These are phyloP conservation scores for Eurypyga helias DNA, from an alignment of 2,113 vertebrate species.

Conservation along the genomic window DNA sequence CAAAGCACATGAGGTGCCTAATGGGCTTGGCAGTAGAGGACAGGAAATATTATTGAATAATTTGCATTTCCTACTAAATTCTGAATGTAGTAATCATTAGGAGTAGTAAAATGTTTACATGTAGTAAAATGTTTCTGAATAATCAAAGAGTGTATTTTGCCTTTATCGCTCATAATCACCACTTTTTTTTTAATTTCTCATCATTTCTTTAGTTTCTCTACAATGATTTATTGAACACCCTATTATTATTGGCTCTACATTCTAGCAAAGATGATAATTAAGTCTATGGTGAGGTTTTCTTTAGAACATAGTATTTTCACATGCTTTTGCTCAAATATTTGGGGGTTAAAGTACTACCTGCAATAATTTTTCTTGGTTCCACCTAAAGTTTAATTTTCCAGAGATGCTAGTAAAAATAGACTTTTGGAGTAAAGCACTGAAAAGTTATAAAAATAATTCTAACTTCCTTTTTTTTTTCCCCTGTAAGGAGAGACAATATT, in stretches of 20 bases:
- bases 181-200: not conserved
- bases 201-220: not conserved
- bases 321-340: not conserved
- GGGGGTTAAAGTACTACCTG: not conserved
- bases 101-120: not conserved
- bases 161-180: not conserved
- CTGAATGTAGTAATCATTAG: not conserved
- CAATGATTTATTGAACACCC: not conserved
- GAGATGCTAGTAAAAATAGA: not conserved
- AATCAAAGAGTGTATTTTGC: slow-evolving; percentile 19
- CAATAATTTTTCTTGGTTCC: not conserved
- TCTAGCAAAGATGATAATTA: not conserved
- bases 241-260: not conserved
- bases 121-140: not conserved
- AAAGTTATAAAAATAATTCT: not conserved
- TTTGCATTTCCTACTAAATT: not conserved
- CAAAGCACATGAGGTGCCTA: not conserved
- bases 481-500: not conserved
- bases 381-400: not conserved
- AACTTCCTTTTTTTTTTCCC: not conserved
- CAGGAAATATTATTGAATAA: not conserved
- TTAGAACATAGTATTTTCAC: slow-evolving; percentile 11
- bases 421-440: not conserved
- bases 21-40: not conserved
- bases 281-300: not conserved